Percentiles rank a stretch among this genome's conserved stretches.
phyloP scores from a whole-genome alignment of 2,888 invertebrate species.

The Epicampocera succincta region DNA sequence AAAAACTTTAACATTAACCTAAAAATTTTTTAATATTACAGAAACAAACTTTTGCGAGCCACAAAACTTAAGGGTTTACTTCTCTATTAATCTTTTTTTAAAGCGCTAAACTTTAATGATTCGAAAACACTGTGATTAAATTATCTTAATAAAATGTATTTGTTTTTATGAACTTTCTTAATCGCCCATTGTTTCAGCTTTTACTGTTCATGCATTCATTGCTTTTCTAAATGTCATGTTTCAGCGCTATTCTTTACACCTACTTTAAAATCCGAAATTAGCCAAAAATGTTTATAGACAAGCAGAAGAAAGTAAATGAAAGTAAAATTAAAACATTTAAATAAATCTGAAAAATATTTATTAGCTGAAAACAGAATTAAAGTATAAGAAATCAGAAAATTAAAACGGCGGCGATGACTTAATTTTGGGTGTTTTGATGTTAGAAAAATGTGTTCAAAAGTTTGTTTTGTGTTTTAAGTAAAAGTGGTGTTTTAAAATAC shows the following conservation, averaged over 20 bases:
- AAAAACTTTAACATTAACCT: too few relatives aligned
- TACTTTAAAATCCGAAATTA: background rate
- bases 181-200: constrained; percentile 4
- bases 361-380: background rate
- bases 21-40: too few relatives aligned
- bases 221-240: background rate
- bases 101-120: too few relatives aligned
- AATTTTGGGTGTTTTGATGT: too few relatives aligned
- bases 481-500: too few relatives aligned
- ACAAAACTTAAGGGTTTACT: too few relatives aligned
- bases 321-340: constrained; percentile 25
- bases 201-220: background rate
- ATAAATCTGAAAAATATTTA: background rate
- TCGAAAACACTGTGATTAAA: too few relatives aligned
- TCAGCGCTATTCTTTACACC: background rate
- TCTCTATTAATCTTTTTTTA: too few relatives aligned
- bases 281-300: background rate
- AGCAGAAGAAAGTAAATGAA: constrained; percentile 18
- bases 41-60: too few relatives aligned
- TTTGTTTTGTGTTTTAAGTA: too few relatives aligned
- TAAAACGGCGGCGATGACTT: background rate
- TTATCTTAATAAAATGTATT: too few relatives aligned
- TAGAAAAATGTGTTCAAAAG: too few relatives aligned
- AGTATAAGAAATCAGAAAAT: background rate
- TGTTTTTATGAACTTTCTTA: constrained; percentile 25